Conservation (phyloP, 2,113 vertebrate genomes). For the Polypterus bichir region DNA sequence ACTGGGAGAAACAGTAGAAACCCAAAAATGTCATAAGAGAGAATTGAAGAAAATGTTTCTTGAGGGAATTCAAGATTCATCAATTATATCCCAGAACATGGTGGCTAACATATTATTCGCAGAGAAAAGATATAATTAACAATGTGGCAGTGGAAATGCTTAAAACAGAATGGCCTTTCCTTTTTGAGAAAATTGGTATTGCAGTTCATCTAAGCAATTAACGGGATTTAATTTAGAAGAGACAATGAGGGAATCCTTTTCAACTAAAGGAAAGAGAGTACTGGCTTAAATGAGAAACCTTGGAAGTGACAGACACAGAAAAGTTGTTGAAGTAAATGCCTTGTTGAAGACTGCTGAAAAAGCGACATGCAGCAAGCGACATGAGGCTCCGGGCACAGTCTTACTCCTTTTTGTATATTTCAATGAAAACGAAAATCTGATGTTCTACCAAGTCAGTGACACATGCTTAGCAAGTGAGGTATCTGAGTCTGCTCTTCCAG, state of each 20-base stretch:
- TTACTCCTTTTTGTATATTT: neutral
- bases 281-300: neutral
- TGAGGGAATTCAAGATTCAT: constrained; percentile 2
- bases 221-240: constrained; percentile 10
- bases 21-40: constrained; percentile 15
- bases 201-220: constrained; percentile 14
- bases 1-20: constrained; percentile 10
- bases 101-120: constrained; percentile 8
- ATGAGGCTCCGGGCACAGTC: too few species aligned
- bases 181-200: constrained; percentile 11
- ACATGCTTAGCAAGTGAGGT: neutral
- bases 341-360: neutral
- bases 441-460: too few species aligned
- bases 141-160: constrained; percentile 6
- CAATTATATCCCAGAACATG: constrained; percentile 13
- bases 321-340: neutral
- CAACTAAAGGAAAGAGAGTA: constrained; percentile 1
- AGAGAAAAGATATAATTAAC: constrained; percentile 14
- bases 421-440: neutral
- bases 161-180: constrained; percentile 11
- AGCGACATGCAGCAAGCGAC: neutral
- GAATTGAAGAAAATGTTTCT: constrained; percentile 18
- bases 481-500: neutral
- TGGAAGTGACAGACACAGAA: neutral
- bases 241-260: neutral